phyloP scores from a whole-genome alignment of 1,140 invertebrate species.

The Trichonephila inaurata region DNA sequence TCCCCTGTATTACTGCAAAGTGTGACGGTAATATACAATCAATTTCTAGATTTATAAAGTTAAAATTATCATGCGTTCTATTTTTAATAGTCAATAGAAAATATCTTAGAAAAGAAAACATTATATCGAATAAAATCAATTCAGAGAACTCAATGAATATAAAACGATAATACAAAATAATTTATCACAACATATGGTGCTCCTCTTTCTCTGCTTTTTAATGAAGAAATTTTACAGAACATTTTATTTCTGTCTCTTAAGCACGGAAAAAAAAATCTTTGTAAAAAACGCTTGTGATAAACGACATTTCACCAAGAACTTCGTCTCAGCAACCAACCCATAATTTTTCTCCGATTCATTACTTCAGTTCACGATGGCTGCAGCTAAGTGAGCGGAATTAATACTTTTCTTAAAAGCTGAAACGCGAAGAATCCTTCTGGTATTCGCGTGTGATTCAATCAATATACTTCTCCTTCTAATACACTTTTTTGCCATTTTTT shows the following conservation, averaged over 20 bases:
- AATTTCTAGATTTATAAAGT: too few species aligned
- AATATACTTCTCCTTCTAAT: slow-evolving; percentile 12
- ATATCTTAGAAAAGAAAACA: too few species aligned
- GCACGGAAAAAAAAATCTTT: background rate
- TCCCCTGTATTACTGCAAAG: too few species aligned
- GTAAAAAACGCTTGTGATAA: slow-evolving; percentile 21
- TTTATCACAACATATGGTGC: background rate
- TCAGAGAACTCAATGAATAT: too few species aligned
- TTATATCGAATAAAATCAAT: too few species aligned
- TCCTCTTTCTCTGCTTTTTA: background rate
- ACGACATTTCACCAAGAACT: slow-evolving; percentile 49
- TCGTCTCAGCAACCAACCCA: slow-evolving; percentile 19
- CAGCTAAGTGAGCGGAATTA: slow-evolving; percentile 58
- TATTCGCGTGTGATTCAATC: slow-evolving; percentile 44
- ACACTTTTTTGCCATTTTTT: background rate
- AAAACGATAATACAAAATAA: too few species aligned
- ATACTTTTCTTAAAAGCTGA: slow-evolving; percentile 64
- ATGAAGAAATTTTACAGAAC: background rate
- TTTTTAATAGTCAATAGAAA: too few species aligned
- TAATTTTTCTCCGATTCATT: slow-evolving; percentile 61
- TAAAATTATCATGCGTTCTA: too few species aligned
- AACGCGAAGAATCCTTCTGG: slow-evolving; percentile 37
- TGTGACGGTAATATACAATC: too few species aligned
- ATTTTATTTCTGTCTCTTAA: background rate
- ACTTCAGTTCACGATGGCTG: slow-evolving; percentile 23